Evolutionary conservation across 1,140 invertebrate genomes (phyloP).

Genomic region (Planococcus citri): DNA sequence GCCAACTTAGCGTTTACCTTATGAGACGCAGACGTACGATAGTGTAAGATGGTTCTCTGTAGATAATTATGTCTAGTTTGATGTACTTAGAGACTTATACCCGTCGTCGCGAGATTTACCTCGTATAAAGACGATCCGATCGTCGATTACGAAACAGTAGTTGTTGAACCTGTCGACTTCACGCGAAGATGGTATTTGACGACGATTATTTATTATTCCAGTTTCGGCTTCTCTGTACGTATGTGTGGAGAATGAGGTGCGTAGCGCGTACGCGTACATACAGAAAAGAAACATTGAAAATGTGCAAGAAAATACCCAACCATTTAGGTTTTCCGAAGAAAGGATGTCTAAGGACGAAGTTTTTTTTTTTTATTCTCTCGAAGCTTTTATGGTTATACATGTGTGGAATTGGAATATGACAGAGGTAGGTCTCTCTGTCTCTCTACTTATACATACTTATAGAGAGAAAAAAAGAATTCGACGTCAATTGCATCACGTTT

Average conservation of each 20-base stretch:
- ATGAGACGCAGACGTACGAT: not conserved
- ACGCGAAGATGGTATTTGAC: not conserved
- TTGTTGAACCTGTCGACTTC: conserved; percentile 2
- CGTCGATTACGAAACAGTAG: not conserved
- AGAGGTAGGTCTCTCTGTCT: not conserved
- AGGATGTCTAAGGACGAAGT: too few species aligned
- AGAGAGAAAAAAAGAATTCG: not conserved
- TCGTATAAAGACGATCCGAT: too few species aligned
- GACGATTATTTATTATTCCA: not conserved
- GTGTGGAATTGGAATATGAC: not conserved
- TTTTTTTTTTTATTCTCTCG: too few species aligned
- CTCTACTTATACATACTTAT: too few species aligned
- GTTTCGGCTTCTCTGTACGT: not conserved
- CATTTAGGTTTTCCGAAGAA: too few species aligned
- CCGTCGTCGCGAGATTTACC: not conserved
- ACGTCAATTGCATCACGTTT: not conserved
- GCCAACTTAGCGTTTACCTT: too few species aligned
- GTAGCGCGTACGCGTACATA: too few species aligned
- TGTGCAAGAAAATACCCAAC: not conserved
- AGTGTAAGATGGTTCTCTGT: not conserved
- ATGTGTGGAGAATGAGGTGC: too few species aligned
- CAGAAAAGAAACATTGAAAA: not conserved
- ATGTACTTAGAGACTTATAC: too few species aligned
- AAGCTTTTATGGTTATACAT: not conserved
- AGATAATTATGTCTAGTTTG: not conserved